Conservation (phyloP, 2,113 vertebrate genomes). For the Cebus imitator region DNA sequence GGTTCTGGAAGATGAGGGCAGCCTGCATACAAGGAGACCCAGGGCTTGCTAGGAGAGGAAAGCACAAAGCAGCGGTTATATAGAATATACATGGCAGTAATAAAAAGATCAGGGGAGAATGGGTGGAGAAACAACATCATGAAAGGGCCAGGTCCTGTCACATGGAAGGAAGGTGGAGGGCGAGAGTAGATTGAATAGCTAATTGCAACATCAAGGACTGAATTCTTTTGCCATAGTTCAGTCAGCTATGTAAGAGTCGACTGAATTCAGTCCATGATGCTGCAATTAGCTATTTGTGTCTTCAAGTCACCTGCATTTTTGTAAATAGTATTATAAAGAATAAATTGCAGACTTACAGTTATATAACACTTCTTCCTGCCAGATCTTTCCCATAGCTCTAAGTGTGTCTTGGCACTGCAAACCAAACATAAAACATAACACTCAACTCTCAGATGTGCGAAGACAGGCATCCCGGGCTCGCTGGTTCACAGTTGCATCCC, state of each 20-base stretch:
- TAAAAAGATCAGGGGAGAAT: fast-evolving
- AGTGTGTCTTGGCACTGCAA: neutral
- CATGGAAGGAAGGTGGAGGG: neutral
- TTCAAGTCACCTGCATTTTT: neutral
- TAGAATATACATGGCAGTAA: fast-evolving
- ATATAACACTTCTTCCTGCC: fast-evolving
- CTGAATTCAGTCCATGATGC: neutral
- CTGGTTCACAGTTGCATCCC: neutral
- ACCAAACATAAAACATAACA: fast-evolving
- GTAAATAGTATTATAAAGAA: neutral
- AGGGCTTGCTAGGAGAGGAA: neutral
- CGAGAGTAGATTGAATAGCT: too few species aligned
- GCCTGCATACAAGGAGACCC: neutral
- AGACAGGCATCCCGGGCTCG: fast-evolving
- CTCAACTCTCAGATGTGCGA: fast-evolving
- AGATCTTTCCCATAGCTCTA: neutral
- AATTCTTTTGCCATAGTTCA: too few species aligned
- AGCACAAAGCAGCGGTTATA: neutral
- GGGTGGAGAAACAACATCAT: fast-evolving
- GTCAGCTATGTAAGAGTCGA: fast-evolving
- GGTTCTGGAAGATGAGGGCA: neutral
- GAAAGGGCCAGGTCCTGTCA: neutral
- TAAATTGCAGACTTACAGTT: neutral
- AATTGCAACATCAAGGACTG: too few species aligned
- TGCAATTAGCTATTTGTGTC: neutral